Evolutionary conservation across 2,797 vertebrate genomes (phyloP).

Genomic region (Tiaroga cobitis): DNA sequence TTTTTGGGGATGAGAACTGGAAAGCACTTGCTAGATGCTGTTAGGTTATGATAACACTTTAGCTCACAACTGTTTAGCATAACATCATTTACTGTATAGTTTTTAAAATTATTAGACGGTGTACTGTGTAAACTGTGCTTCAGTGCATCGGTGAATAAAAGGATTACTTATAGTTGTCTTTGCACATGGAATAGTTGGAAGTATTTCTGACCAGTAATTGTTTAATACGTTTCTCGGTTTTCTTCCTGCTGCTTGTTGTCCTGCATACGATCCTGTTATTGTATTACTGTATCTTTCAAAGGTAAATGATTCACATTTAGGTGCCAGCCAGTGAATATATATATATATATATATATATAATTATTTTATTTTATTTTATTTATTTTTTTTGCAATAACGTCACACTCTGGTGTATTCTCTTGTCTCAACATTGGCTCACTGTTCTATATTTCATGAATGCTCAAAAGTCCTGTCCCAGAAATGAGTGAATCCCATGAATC

Average conservation of each 20-base stretch:
- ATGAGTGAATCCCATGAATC: conserved; percentile 56
- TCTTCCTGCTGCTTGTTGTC: conserved; percentile 53
- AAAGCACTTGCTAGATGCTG: background rate
- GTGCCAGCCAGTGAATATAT: background rate
- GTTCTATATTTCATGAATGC: conserved; percentile 40
- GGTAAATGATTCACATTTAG: conserved; percentile 41
- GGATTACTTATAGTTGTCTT: background rate
- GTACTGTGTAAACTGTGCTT: background rate
- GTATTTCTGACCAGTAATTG: conserved; percentile 40
- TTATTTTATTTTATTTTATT: too few relatives aligned
- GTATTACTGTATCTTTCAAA: conserved; percentile 75
- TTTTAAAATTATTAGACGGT: background rate
- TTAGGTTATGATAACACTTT: background rate
- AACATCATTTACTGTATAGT: background rate
- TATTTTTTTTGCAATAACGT: background rate
- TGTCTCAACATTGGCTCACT: background rate
- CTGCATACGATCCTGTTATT: conserved; percentile 75
- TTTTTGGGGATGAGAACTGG: background rate
- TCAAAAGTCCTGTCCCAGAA: conserved; percentile 57
- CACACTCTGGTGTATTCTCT: conserved; percentile 6
- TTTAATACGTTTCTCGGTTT: background rate
- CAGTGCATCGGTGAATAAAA: background rate
- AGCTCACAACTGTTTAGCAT: background rate
- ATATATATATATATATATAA: too few relatives aligned
- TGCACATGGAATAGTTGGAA: background rate